phyloP scores from a whole-genome alignment of 2,113 vertebrate genomes.

The Acanthochromis polyacanthus region DNA sequence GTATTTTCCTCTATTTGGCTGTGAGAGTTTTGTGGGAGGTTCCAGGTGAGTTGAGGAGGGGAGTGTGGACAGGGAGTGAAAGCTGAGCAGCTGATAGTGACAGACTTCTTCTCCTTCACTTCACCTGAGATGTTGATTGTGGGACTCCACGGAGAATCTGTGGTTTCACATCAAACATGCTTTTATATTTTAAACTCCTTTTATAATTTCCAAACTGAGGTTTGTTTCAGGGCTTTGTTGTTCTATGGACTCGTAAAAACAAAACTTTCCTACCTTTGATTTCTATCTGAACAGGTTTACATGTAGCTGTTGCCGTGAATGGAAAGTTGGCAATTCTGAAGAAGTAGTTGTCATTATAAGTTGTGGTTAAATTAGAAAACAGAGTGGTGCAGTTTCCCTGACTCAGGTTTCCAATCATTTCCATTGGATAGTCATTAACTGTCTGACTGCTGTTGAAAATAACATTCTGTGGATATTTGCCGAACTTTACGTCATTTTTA shows the following conservation, averaged over 20 bases:
- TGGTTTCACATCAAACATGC: neutral
- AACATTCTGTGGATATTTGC: accelerated
- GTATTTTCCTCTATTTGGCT: neutral
- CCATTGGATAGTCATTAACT: neutral
- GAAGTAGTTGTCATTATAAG: constrained; percentile 19
- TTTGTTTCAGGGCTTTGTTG: too few species aligned
- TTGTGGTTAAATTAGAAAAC: constrained; percentile 24
- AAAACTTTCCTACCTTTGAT: constrained; percentile 46
- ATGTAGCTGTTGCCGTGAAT: accelerated
- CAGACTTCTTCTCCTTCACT: constrained; percentile 24
- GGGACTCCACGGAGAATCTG: constrained; percentile 52
- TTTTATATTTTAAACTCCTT: too few species aligned
- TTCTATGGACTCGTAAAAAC: too few species aligned
- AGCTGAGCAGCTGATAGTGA: constrained; percentile 62
- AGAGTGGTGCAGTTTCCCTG: constrained; percentile 68
- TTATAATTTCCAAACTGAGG: too few species aligned
- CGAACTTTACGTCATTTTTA: neutral
- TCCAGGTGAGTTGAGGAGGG: constrained; percentile 57
- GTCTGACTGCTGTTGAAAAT: constrained; percentile 16
- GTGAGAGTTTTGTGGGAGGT: constrained; percentile 1
- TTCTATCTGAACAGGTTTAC: constrained; percentile 30
- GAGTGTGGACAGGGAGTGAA: constrained; percentile 53
- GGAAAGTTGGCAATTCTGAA: constrained; percentile 20
- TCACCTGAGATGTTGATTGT: constrained; percentile 15
- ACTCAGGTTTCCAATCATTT: constrained; percentile 54